These are phyloP conservation scores for Pycnonotus jocosus DNA, from an alignment of 2,113 vertebrate species.

Conservation along the genomic window DNA sequence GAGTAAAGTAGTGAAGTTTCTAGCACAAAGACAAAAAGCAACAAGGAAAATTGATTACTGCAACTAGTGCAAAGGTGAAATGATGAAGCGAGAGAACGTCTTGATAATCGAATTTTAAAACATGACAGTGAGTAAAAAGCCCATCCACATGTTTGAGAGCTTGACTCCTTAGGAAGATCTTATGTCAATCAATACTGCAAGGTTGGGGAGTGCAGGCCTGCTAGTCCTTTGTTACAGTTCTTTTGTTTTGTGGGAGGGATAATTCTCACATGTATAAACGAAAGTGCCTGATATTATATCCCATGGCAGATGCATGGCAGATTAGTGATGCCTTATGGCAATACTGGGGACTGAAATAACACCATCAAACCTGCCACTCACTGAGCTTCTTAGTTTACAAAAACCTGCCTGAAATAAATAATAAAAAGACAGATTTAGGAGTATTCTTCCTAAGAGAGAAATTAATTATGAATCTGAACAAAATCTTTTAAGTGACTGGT, in stretches of 20 bases:
- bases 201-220: background rate
- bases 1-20: background rate
- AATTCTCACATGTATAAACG: background rate
- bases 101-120: background rate
- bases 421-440: background rate
- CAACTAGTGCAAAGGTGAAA: background rate
- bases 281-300: background rate
- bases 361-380: fast-evolving
- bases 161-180: background rate
- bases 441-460: background rate
- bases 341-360: background rate
- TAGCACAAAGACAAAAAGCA: background rate
- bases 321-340: background rate
- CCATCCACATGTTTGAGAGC: background rate
- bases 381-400: background rate
- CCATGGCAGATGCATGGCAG: background rate
- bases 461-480: background rate
- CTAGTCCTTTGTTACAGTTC: background rate
- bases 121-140: background rate
- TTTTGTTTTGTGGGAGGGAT: background rate
- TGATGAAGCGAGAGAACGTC: background rate
- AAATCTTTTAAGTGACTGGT: background rate
- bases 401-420: background rate
- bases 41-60: background rate
- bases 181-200: background rate